Evolutionary conservation across 2,113 vertebrate species (phyloP), one percentile per base, ranked within the genome.

Genomic region (Gnathonemus longibarbis): DNA sequence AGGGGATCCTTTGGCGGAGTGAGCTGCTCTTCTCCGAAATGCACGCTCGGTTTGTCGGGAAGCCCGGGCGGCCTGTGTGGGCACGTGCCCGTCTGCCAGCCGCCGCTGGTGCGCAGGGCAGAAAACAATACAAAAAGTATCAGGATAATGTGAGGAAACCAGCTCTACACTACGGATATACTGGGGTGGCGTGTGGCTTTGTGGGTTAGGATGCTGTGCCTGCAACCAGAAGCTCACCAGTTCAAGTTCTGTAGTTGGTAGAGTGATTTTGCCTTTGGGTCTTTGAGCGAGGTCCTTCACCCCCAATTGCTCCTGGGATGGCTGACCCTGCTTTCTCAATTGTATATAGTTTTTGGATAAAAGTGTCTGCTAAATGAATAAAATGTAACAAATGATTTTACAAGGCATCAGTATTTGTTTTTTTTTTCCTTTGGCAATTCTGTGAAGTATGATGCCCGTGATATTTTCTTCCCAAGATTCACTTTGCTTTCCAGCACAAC

Each of bases 311-410:
- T 70, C 10, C 62, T 31, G 62, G 62, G n/a, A 70, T 27, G n/a
- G 3, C 62, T 70, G 10, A 70, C 3, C 62, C 62, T 70, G 62
- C 62, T 70, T 70, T 70, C n/a, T 70, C 62, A 70, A 31, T 13
- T 31, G 62, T 31, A 31, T 70, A 11, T 31, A 31, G n/a, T 3
- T 70, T 56, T 70, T 70, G 3, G n/a, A 70, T 70, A 13, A 31
- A 70, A 31, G 62, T 70, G 9, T 70, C 62, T 70, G 62, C n/a
- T 70, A 70, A 31, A 70, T 70, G 10, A 70, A 70, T 70, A 70
- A 70, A 70, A 70, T 70, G n/a, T 70, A 70, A 31, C 74, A 80
- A 80, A 80, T 42, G 74, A 42, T 80, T 80, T 80, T 80, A 80
- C 74, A 80, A 80, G 74, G 74, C 74, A 42, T 80, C 35, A 7